A percentile compares a stretch with the other conserved stretches of the same genome.
phyloP scores from a whole-genome alignment of 2,888 invertebrate genomes.

The Eupsilia transversa region DNA sequence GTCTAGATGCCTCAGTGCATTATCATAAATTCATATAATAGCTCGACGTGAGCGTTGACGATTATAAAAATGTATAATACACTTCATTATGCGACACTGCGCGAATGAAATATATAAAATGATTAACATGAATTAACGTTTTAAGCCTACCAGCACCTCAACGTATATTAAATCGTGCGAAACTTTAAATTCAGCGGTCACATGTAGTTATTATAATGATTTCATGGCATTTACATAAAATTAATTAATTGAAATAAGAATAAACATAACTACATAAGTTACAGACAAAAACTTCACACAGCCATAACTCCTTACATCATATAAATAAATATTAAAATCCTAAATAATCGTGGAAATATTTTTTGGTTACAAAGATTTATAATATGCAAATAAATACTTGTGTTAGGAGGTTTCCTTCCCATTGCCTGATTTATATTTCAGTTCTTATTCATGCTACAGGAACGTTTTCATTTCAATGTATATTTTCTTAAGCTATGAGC shows the following conservation, averaged over 20 bases:
- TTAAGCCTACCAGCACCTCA: constrained; percentile 85
- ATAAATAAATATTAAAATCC: constrained; percentile 85
- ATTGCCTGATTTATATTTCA: constrained; percentile 65
- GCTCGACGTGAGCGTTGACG: constrained; percentile 70
- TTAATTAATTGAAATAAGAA: constrained; percentile 73
- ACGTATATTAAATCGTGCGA: constrained; percentile 71
- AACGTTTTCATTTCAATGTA: constrained; percentile 71
- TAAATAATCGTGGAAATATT: constrained; percentile 82
- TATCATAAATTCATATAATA: constrained; percentile 69
- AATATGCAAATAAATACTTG: constrained; percentile 82
- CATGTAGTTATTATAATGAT: constrained; percentile 53
- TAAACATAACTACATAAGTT: constrained; percentile 81
- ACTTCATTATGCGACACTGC: constrained; percentile 55
- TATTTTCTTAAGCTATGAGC: constrained; percentile 69
- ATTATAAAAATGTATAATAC: constrained; percentile 69
- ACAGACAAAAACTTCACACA: constrained; percentile 88
- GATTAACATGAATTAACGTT: constrained; percentile 69
- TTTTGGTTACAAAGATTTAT: constrained; percentile 85
- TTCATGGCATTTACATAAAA: constrained; percentile 55
- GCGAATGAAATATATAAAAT: constrained; percentile 58
- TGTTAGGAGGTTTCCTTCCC: constrained; percentile 73
- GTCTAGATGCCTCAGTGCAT: constrained; percentile 74
- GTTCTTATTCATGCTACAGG: constrained; percentile 74
- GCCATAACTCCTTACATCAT: constrained; percentile 86
- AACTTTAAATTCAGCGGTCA: constrained; percentile 55